Base-by-base conservation (phyloP, 2,113 vertebrate genomes). In the Dasyornis broadbenti region DNA sequence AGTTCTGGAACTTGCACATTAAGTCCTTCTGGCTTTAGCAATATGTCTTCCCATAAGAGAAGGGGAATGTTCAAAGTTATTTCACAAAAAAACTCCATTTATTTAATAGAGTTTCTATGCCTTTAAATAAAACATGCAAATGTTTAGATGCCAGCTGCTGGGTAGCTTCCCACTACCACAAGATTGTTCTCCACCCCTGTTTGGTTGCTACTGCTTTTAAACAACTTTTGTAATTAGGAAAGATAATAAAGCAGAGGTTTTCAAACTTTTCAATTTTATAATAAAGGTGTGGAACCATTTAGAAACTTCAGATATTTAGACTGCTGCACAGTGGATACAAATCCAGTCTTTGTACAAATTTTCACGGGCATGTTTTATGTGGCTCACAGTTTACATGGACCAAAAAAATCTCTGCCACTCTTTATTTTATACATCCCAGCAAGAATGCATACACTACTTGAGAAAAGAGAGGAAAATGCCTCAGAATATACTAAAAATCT, bases 181-280 rank as follows among this genome's bases (percentile, higher is more conserved):
- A 71, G 35, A 80, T 12, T 77, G 30, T 7, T 71, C 9, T 40
- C 44, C 22, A 69, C 35, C 13, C 15, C 27, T 57, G 11, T 81
- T 70, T 31, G 15, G 17, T 23, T 69, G 65, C 40, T 1, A 2
- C 3, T 0, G 0, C 12, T 80, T 92, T 82, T 31, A 72, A 94
- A 63, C 35, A 70, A 49, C 3, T 37, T 75, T 14, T 28, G 9
- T 30, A 64, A 64, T 22, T 64, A 60, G 13, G 22, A 44, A 80
- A 64, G 4, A 35, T 22, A 85, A 4, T 64, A 53, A 47, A 76
- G 10, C n/a, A 80, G 40, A 13, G 26, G 15, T 10, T 86, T 71
- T 84, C 37, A 44, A 68, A 49, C 2, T 70, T 84, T 84, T 50
- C 3, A 4, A 33, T 68, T 90, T 64, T n/a, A 56, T 21, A 72